These are phyloP conservation scores for Atrichornis clamosus DNA, from an alignment of 2,113 vertebrate species.

Conservation along the genomic window DNA sequence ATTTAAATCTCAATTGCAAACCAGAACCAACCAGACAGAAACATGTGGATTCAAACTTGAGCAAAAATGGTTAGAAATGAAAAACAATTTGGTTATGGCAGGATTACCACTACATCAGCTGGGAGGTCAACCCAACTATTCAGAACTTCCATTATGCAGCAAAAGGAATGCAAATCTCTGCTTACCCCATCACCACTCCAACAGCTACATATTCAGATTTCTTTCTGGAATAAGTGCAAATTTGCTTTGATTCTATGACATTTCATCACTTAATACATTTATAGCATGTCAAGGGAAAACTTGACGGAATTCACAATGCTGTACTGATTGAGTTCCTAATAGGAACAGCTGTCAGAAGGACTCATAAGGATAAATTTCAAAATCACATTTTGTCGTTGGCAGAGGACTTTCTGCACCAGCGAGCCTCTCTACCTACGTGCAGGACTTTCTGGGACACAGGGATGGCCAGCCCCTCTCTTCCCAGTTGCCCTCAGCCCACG, in stretches of 20 bases:
- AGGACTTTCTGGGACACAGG: neutral
- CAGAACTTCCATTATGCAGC: neutral
- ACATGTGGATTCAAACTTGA: neutral
- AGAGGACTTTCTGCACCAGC: neutral
- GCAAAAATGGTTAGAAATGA: neutral
- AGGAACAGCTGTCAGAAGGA: constrained; percentile 42
- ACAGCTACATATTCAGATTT: neutral
- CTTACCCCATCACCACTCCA: neutral
- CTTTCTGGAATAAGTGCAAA: constrained; percentile 40
- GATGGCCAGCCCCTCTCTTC: neutral
- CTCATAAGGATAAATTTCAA: neutral
- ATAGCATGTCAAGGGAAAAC: constrained; percentile 29
- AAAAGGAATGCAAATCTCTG: neutral
- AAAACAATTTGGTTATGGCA: neutral
- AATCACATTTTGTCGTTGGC: neutral
- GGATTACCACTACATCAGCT: neutral
- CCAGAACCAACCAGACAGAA: neutral
- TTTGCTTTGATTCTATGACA: constrained; percentile 40
- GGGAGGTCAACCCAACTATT: neutral
- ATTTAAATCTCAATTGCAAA: neutral
- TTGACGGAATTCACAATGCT: constrained; percentile 40
- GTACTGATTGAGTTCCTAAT: constrained; percentile 40
- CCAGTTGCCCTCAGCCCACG: neutral
- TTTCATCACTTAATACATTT: constrained; percentile 45
- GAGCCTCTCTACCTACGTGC: neutral